Evolutionary conservation across 2,797 vertebrate species (phyloP).

Genomic region (Peromyscus nudipes): DNA sequence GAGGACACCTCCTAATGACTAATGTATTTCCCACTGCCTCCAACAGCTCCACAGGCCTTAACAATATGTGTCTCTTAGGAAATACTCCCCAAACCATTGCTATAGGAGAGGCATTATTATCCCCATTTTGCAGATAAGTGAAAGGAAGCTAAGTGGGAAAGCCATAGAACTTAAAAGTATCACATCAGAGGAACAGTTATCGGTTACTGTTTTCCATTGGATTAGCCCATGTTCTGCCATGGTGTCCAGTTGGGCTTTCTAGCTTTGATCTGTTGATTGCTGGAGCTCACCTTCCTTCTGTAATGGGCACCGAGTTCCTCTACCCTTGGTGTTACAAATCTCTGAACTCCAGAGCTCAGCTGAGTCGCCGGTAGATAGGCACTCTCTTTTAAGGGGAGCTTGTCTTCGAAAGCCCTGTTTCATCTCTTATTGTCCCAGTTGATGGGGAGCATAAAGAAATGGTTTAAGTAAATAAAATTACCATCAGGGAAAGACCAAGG

Average conservation of each 20-base stretch:
- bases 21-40: not conserved
- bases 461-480: not conserved
- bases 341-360: not conserved
- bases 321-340: not conserved
- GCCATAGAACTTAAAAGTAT: not conserved
- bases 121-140: not conserved
- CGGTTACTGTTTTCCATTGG: not conserved
- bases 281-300: not conserved
- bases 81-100: not conserved
- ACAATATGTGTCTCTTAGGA: too few species aligned
- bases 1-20: not conserved
- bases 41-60: not conserved
- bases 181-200: not conserved
- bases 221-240: not conserved
- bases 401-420: not conserved
- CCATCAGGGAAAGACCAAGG: not conserved
- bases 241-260: rapidly evolving
- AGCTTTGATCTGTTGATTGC: not conserved
- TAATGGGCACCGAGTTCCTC: rapidly evolving
- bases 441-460: not conserved
- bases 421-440: not conserved
- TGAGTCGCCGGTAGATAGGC: not conserved
- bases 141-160: not conserved
- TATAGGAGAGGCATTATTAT: not conserved
- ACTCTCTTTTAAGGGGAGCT: not conserved